These are phyloP conservation scores for Pomatorhinus ruficollis DNA, from an alignment of 2,113 vertebrate genomes.

Conservation along the genomic window DNA sequence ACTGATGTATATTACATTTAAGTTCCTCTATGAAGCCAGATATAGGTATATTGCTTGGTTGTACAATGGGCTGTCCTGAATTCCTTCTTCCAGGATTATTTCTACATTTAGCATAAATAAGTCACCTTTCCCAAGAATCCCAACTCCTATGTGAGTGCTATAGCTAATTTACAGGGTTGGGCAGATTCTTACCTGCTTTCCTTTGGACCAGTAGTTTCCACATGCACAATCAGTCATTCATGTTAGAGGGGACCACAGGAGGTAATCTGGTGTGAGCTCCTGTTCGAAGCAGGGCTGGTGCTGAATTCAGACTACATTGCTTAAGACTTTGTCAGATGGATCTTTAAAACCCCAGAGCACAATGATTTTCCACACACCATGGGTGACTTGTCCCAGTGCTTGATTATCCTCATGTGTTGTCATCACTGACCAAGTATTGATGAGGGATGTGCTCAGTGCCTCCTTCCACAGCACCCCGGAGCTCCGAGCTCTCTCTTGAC, in stretches of 20 bases:
- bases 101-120: background rate
- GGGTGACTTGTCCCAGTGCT: background rate
- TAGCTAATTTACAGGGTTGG: background rate
- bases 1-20: background rate
- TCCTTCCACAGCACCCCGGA: background rate
- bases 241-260: background rate
- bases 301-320: background rate
- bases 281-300: background rate
- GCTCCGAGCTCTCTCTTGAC: background rate
- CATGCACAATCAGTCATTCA: background rate
- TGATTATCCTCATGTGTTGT: background rate
- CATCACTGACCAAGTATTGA: background rate
- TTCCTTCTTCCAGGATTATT: background rate
- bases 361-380: fast-evolving
- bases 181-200: background rate
- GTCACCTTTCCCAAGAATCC: background rate
- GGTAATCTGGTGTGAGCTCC: background rate
- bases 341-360: background rate
- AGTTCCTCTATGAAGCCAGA: background rate
- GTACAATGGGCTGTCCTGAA: background rate
- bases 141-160: background rate
- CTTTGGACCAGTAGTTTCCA: background rate
- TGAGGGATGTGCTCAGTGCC: background rate
- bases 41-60: background rate
- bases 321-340: background rate